Conservation (phyloP, 1,140 invertebrate genomes). For the Rhynchophorus ferrugineus region DNA sequence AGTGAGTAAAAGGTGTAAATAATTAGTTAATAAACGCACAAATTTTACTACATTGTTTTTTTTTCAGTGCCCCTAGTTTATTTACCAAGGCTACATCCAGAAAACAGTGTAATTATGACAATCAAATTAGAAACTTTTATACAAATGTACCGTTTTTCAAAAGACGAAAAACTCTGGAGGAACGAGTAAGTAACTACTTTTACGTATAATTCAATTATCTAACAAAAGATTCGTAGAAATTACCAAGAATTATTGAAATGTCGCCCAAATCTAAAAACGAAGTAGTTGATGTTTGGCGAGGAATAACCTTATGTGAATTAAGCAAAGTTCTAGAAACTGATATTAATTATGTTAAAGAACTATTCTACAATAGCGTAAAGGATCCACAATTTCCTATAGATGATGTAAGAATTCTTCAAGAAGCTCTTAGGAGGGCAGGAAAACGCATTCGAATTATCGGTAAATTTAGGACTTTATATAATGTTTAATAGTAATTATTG, state of each 20-base stretch:
- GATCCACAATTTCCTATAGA: conserved; percentile 28
- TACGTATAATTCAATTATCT: not conserved
- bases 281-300: conserved; percentile 62
- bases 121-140: conserved; percentile 14
- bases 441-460: conserved; percentile 33
- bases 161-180: conserved; percentile 44
- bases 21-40: too few relatives aligned
- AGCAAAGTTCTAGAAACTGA: conserved; percentile 51
- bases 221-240: conserved; percentile 39
- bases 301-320: conserved; percentile 70
- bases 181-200: conserved; percentile 37
- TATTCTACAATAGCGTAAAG: conserved; percentile 34
- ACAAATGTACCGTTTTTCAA: conserved; percentile 35
- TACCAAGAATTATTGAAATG: conserved; percentile 44
- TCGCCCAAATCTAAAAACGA: conserved; percentile 44
- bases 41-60: too few relatives aligned
- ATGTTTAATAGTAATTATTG: not conserved
- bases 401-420: conserved; percentile 33
- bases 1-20: not conserved
- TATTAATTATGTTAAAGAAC: conserved; percentile 34
- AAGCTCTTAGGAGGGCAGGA: conserved; percentile 31
- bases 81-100: too few relatives aligned
- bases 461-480: not conserved
- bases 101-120: too few relatives aligned
- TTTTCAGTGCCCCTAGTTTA: too few relatives aligned